phyloP scores from a whole-genome alignment of 2,113 vertebrate genomes.

The Macrotis lagotis region DNA sequence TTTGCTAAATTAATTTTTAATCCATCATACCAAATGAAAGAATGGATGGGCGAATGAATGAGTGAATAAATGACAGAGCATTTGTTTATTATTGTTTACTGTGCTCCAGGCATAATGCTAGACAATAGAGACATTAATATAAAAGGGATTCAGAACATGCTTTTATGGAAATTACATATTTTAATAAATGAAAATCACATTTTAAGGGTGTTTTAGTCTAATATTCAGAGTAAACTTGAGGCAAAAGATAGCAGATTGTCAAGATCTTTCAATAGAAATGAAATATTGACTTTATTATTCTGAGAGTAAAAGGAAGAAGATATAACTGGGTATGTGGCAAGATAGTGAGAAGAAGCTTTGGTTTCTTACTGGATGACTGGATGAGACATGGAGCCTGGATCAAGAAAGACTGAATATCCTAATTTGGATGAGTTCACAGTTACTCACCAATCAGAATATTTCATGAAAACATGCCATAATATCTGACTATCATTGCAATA shows the following conservation, averaged over 20 bases:
- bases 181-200: not conserved
- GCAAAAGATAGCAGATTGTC: not conserved
- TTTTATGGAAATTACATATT: not conserved
- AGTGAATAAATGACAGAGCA: not conserved
- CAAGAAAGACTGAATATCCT: no score
- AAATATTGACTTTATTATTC: not conserved
- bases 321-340: not conserved
- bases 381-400: not conserved
- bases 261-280: not conserved
- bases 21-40: not conserved
- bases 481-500: no score
- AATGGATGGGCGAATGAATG: not conserved
- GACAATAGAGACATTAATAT: not conserved
- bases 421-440: no score
- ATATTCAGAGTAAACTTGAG: not conserved
- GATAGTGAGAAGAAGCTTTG: not conserved
- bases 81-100: not conserved
- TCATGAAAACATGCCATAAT: no score
- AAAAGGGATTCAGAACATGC: not conserved
- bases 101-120: not conserved
- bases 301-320: not conserved
- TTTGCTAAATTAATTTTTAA: not conserved
- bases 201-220: not conserved
- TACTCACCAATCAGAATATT: no score
- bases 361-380: not conserved